Percentiles rank a stretch among this genome's conserved stretches.
Conservation (phyloP, 2,113 vertebrate genomes). For the Bubo blakistoni region DNA sequence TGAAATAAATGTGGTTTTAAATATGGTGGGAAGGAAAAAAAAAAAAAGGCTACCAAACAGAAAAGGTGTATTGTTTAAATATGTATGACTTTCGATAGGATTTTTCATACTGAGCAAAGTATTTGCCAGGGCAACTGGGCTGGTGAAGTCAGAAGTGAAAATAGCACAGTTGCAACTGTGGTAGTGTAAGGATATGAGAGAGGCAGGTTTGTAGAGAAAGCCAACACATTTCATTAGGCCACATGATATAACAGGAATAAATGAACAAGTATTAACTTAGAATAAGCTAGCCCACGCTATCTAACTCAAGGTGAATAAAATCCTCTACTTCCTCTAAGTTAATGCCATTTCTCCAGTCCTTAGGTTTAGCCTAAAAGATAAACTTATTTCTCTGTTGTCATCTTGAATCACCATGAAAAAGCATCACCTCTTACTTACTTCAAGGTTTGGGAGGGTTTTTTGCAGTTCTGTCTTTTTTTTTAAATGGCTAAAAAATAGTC, state of each 20-base stretch:
- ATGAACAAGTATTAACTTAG: neutral
- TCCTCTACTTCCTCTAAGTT: neutral
- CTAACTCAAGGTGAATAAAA: neutral
- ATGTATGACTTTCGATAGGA: neutral
- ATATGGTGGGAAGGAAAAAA: neutral
- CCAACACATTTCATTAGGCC: neutral
- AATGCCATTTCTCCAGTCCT: neutral
- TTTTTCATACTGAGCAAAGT: neutral
- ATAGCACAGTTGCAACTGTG: neutral
- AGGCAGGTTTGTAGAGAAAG: neutral
- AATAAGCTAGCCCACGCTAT: neutral
- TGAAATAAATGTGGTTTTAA: neutral
- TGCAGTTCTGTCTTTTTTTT: neutral
- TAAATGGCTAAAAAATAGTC: neutral
- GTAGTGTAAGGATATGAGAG: neutral
- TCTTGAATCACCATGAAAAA: neutral
- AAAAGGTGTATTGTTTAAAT: neutral
- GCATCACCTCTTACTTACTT: neutral
- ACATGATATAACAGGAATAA: neutral
- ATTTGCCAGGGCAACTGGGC: neutral
- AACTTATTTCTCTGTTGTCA: neutral
- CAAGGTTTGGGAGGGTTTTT: neutral
- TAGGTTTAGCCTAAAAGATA: neutral
- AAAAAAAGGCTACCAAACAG: neutral
- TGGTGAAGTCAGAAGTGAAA: neutral